These are phyloP conservation scores for Sebastes goodei DNA, from an alignment of 2,797 vertebrate species.

Conservation along the genomic window DNA sequence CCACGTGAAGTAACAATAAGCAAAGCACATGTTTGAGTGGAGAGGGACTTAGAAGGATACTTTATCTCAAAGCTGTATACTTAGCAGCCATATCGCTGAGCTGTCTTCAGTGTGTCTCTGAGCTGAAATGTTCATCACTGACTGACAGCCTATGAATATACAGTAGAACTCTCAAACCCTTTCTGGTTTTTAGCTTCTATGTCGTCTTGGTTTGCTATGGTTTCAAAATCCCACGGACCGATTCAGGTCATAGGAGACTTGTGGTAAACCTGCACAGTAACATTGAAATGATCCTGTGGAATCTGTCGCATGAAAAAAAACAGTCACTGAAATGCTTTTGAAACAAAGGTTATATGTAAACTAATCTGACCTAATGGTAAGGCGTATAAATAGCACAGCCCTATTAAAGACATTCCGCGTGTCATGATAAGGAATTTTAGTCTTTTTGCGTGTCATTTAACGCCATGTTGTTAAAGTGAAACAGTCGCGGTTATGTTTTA, in stretches of 20 bases:
- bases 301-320: no score
- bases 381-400: neutral
- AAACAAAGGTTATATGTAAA: neutral
- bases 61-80: neutral
- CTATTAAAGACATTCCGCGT: neutral
- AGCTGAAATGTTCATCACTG: neutral
- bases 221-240: neutral
- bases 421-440: no score
- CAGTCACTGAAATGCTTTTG: no score
- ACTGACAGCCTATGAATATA: neutral
- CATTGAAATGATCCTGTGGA: neutral
- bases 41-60: neutral
- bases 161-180: neutral
- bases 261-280: neutral
- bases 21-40: neutral
- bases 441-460: no score
- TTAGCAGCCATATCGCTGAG: neutral
- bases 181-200: neutral
- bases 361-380: neutral
- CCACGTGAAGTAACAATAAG: neutral
- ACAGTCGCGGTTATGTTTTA: no score
- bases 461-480: no score
- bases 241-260: neutral
- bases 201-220: neutral
- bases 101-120: neutral